Percentiles rank a stretch among this genome's conserved stretches.
Conservation (phyloP, 2,888 invertebrate genomes). For the Deroplatys truncata region DNA sequence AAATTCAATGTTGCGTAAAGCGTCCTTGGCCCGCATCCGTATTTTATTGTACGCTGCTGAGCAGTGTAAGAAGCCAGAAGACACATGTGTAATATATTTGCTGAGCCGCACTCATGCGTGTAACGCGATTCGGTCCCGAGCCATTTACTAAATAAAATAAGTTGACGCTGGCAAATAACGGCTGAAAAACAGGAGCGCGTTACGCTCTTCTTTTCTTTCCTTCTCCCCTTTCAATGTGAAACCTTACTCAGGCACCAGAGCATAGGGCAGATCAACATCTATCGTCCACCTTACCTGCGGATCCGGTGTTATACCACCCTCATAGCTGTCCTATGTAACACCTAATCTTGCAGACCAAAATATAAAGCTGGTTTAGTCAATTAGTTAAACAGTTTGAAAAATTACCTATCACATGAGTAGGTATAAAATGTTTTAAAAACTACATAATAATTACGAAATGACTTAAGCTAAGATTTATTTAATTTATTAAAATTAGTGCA, state of each 20-base stretch:
- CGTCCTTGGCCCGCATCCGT: neutral
- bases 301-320: neutral
- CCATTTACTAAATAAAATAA: conserved; percentile 16
- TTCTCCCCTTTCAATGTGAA: neutral
- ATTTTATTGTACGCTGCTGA: neutral
- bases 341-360: no score
- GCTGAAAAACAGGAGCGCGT: neutral
- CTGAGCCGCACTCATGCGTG: neutral
- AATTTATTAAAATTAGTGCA: no score
- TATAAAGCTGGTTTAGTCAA: no score
- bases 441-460: no score
- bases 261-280: neutral
- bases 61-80: neutral
- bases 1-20: neutral
- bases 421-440: no score
- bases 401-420: no score
- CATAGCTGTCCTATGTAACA: no score
- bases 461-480: no score
- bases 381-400: no score
- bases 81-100: neutral
- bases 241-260: neutral
- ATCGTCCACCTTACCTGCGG: neutral
- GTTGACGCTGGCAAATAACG: neutral
- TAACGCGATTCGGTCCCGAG: conserved; percentile 2
- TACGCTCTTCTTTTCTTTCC: neutral